These are phyloP conservation scores for Ophioninae sp. DNA, from an alignment of 2,888 invertebrate genomes.

Conservation along the genomic window DNA sequence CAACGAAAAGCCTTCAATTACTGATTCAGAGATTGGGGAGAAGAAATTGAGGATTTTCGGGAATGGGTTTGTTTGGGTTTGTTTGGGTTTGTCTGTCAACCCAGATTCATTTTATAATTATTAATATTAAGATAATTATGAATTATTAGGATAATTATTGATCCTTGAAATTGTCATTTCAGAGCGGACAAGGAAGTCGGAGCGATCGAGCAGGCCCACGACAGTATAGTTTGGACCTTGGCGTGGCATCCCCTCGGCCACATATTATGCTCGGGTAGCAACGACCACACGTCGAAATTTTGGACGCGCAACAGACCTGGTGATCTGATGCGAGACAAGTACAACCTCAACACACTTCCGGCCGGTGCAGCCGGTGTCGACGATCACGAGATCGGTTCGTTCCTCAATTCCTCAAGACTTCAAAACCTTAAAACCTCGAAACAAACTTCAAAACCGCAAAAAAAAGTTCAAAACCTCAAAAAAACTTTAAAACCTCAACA, in stretches of 20 bases:
- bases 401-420: slow-evolving; percentile 23
- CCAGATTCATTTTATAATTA: too few relatives aligned
- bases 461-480: too few relatives aligned
- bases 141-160: neutral
- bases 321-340: slow-evolving; percentile 98
- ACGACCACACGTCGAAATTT: slow-evolving; percentile 99
- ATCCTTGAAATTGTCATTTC: slow-evolving; percentile 51
- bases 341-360: slow-evolving; percentile 95
- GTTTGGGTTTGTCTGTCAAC: too few relatives aligned
- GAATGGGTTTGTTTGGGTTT: too few relatives aligned
- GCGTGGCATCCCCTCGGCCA: slow-evolving; percentile 99
- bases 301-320: slow-evolving; percentile 99
- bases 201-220: slow-evolving; percentile 98
- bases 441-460: too few relatives aligned
- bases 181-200: slow-evolving; percentile 99
- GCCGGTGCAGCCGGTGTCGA: slow-evolving; percentile 89
- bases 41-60: too few relatives aligned
- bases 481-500: too few relatives aligned
- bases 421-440: too few relatives aligned
- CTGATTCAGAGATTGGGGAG: too few relatives aligned
- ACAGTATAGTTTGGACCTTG: slow-evolving; percentile 99
- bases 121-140: too few relatives aligned
- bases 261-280: slow-evolving; percentile 99
- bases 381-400: slow-evolving; percentile 86
- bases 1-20: too few relatives aligned